Conservation (phyloP, 2,888 invertebrate genomes). For the Cheilosia scutellata region DNA sequence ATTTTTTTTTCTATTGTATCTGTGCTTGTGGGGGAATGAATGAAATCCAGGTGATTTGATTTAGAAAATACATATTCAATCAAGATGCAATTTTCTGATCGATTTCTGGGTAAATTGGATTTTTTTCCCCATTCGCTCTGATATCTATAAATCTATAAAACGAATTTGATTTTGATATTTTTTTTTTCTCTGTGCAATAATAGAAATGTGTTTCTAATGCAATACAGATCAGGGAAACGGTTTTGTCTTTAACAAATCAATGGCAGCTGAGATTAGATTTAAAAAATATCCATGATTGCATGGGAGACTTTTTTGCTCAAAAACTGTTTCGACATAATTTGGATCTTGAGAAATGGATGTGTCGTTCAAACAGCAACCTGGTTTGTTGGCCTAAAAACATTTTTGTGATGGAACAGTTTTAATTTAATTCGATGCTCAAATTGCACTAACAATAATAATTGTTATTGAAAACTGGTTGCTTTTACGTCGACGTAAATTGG, state of each 20-base stretch:
- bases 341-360: no score
- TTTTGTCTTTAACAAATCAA: conserved; percentile 13
- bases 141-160: conserved; percentile 12
- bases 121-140: conserved; percentile 1
- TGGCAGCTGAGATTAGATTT: conserved; percentile 1
- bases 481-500: no score
- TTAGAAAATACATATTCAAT: conserved; percentile 72
- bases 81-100: conserved; percentile 73
- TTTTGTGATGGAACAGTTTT: no score
- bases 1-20: conserved; percentile 18
- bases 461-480: no score
- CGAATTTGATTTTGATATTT: conserved; percentile 14
- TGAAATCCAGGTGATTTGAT: conserved; percentile 75
- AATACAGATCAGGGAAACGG: neutral
- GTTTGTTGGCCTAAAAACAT: no score
- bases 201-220: conserved; percentile 39
- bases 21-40: conserved; percentile 31
- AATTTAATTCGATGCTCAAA: no score
- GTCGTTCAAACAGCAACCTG: no score
- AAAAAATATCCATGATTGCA: neutral
- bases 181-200: neutral
- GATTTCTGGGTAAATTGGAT: conserved; percentile 69
- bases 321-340: no score
- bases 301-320: no score
- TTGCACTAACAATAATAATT: no score